Evolutionary conservation across 2,797 vertebrate genomes (phyloP).

Genomic region (Brachyalestes nurse): DNA sequence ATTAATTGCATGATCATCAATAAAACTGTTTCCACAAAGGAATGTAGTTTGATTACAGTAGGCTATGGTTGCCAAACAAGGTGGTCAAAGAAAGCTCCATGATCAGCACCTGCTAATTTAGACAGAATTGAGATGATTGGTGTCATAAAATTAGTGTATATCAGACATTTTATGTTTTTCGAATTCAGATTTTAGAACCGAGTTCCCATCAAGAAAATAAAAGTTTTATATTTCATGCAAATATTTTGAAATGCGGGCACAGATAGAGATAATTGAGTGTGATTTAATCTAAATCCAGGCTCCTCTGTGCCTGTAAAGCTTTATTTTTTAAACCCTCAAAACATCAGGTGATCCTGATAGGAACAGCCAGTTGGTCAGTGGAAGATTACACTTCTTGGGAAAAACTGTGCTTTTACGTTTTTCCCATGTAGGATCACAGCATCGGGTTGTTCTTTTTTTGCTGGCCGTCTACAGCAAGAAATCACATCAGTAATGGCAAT

Average conservation of each 20-base stretch:
- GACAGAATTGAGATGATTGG: background rate
- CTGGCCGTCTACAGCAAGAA: background rate
- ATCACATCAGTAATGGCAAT: slow-evolving; percentile 36
- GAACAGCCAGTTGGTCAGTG: background rate
- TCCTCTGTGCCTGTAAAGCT: background rate
- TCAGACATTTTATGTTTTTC: no score
- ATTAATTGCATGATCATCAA: no score
- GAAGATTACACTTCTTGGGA: slow-evolving; percentile 9
- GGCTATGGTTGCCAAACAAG: no score
- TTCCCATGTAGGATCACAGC: slow-evolving; percentile 1
- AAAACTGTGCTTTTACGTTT: background rate
- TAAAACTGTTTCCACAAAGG: no score
- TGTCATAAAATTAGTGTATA: no score
- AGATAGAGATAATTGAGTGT: no score
- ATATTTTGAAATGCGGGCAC: background rate
- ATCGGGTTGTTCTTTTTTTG: background rate
- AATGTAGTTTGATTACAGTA: no score
- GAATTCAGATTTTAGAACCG: no score
- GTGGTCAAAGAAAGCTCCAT: no score
- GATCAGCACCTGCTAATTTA: background rate
- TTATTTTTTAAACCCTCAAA: background rate
- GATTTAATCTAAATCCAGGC: background rate
- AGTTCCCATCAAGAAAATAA: no score
- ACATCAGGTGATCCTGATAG: slow-evolving; percentile 11
- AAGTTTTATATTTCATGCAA: no score